These are phyloP conservation scores for Galaxias olidus DNA, from an alignment of 2,797 vertebrate genomes.

Conservation along the genomic window DNA sequence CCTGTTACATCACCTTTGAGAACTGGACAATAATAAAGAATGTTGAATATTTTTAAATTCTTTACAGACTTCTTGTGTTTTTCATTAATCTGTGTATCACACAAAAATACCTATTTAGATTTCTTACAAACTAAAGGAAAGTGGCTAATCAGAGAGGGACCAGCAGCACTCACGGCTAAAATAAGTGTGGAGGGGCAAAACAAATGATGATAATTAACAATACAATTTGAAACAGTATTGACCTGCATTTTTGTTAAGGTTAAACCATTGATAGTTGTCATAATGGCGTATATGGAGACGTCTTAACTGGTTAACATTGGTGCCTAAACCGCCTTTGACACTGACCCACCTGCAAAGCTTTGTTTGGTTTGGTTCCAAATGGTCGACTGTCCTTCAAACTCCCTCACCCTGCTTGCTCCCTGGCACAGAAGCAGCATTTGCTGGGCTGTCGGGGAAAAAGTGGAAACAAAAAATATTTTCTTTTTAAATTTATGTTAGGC, in stretches of 20 bases:
- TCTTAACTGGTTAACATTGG: too few species aligned
- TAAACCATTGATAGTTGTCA: too few species aligned
- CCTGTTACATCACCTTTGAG: conserved; percentile 48
- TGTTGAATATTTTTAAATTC: conserved; percentile 10
- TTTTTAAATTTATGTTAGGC: not conserved
- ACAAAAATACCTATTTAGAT: not conserved
- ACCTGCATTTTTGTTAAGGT: too few species aligned
- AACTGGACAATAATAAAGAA: conserved; percentile 46
- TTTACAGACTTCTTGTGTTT: conserved; percentile 7
- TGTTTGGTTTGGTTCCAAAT: conserved; percentile 70
- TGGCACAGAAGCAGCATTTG: conserved; percentile 71
- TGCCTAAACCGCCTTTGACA: not conserved
- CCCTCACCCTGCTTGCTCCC: conserved; percentile 56
- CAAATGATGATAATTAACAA: too few species aligned
- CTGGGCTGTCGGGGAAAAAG: conserved; percentile 54
- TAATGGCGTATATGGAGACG: too few species aligned
- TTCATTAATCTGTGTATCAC: conserved; percentile 29
- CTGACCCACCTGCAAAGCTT: conserved; percentile 70
- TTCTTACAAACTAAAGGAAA: too few species aligned
- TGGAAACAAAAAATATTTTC: not conserved
- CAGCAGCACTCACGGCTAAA: too few species aligned
- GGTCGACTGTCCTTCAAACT: conserved; percentile 53
- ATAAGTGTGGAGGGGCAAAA: too few species aligned
- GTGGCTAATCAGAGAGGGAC: too few species aligned
- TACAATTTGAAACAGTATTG: too few species aligned